A percentile compares a stretch with the other conserved stretches of the same genome.
Evolutionary conservation across 2,113 vertebrate genomes (phyloP).

Genomic region (Macaca nemestrina): DNA sequence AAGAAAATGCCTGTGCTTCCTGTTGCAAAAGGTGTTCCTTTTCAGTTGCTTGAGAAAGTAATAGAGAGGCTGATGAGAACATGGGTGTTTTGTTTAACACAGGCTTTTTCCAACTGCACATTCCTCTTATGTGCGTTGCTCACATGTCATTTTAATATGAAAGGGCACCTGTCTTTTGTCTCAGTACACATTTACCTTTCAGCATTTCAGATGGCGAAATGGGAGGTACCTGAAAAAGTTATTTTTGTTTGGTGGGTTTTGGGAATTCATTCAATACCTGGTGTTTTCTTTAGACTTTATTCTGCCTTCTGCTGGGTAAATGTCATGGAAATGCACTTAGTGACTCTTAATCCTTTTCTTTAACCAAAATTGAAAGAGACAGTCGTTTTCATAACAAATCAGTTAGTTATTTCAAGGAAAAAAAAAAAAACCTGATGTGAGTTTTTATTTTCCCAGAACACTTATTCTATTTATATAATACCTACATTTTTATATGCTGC

Average conservation of each 20-base stretch:
- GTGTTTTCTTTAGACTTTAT: constrained; percentile 83
- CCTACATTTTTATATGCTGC: neutral
- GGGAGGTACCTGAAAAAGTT: constrained; percentile 76
- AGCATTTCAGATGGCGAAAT: constrained; percentile 78
- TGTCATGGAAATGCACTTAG: constrained; percentile 78
- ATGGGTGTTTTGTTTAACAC: constrained; percentile 82
- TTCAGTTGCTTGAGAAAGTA: constrained; percentile 78
- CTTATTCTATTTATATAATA: constrained; percentile 33
- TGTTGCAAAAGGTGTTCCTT: constrained; percentile 76
- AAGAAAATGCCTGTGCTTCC: constrained; percentile 78
- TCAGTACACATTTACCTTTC: constrained; percentile 81
- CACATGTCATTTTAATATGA: constrained; percentile 84
- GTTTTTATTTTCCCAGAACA: constrained; percentile 56
- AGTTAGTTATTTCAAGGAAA: constrained; percentile 61
- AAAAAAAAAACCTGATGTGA: neutral
- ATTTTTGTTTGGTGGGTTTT: constrained; percentile 81
- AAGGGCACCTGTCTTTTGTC: constrained; percentile 83
- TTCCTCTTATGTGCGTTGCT: constrained; percentile 80
- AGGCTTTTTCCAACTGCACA: constrained; percentile 80
- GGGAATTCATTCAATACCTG: constrained; percentile 78
- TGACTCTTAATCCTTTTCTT: constrained; percentile 80
- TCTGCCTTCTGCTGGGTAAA: constrained; percentile 76
- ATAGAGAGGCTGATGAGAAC: constrained; percentile 76
- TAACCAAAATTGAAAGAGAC: constrained; percentile 71
- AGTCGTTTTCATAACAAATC: constrained; percentile 72